phyloP scores from a whole-genome alignment of 2,888 invertebrate genomes.

The Neoascia interrupta region DNA sequence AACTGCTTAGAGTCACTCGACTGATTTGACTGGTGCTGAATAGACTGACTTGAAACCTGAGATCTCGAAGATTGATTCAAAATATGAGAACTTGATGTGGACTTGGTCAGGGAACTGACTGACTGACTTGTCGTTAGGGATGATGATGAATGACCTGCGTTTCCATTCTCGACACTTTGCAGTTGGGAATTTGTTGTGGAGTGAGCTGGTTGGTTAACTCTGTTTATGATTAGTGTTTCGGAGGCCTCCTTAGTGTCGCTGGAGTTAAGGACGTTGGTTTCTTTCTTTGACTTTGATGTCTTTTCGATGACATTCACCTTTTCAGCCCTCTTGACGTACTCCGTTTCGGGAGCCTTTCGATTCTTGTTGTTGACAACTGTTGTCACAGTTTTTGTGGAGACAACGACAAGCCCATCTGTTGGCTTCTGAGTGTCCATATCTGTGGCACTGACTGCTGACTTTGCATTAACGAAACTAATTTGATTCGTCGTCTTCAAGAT shows the following conservation, averaged over 20 bases:
- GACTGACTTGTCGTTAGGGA: slow-evolving; percentile 14
- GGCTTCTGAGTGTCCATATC: slow-evolving; percentile 77
- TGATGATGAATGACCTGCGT: background rate
- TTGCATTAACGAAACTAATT: slow-evolving; percentile 81
- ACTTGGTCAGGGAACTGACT: slow-evolving; percentile 5
- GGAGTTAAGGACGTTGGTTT: slow-evolving; percentile 76
- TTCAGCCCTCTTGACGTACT: slow-evolving; percentile 76
- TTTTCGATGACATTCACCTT: slow-evolving; percentile 78
- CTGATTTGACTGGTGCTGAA: slow-evolving; percentile 43
- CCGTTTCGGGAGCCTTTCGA: slow-evolving; percentile 77
- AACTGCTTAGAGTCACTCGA: slow-evolving; percentile 74
- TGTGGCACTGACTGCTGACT: slow-evolving; percentile 80
- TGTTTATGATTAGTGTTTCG: slow-evolving; percentile 38
- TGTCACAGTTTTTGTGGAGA: slow-evolving; percentile 81
- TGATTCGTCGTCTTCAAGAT: slow-evolving; percentile 83
- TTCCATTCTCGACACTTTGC: slow-evolving; percentile 4
- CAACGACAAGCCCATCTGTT: slow-evolving; percentile 81
- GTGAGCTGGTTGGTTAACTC: slow-evolving; percentile 14
- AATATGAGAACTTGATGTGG: slow-evolving; percentile 30
- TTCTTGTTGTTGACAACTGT: slow-evolving; percentile 77
- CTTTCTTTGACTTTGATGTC: slow-evolving; percentile 75
- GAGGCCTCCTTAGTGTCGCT: slow-evolving; percentile 48
- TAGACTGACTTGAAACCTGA: slow-evolving; percentile 61
- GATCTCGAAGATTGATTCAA: slow-evolving; percentile 43
- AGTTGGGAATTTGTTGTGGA: slow-evolving; percentile 19